These are phyloP conservation scores for Gibbula magus DNA, from an alignment of 2,888 invertebrate genomes.

Conservation along the genomic window DNA sequence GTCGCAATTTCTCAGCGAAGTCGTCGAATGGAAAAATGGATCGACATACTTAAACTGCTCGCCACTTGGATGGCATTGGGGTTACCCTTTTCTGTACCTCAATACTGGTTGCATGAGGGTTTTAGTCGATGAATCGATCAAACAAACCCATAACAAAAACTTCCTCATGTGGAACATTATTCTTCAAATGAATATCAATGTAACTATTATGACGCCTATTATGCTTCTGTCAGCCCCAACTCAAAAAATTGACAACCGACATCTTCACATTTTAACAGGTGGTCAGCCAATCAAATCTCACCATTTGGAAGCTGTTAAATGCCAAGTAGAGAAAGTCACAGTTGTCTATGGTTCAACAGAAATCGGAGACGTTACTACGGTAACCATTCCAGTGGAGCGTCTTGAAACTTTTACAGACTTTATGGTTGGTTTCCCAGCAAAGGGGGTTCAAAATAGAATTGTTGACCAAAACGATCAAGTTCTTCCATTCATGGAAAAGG, in stretches of 20 bases:
- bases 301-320: background rate
- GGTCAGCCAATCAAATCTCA: background rate
- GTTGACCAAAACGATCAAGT: background rate
- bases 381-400: background rate
- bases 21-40: constrained; percentile 22
- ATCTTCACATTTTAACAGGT: constrained; percentile 19
- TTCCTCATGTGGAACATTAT: constrained; percentile 30
- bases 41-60: constrained; percentile 34
- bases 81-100: constrained; percentile 40
- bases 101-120: constrained; percentile 34
- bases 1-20: constrained; percentile 24
- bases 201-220: background rate
- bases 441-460: background rate
- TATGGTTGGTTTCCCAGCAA: background rate
- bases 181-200: constrained; percentile 28
- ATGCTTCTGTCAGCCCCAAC: no score
- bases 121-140: constrained; percentile 32
- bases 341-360: background rate
- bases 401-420: background rate
- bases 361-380: background rate
- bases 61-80: constrained; percentile 42
- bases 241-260: no score
- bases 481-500: background rate
- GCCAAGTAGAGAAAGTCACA: background rate
- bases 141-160: background rate